Evolutionary conservation across 2,797 vertebrate species (phyloP).

Genomic region (Microctenopoma lineatum): DNA sequence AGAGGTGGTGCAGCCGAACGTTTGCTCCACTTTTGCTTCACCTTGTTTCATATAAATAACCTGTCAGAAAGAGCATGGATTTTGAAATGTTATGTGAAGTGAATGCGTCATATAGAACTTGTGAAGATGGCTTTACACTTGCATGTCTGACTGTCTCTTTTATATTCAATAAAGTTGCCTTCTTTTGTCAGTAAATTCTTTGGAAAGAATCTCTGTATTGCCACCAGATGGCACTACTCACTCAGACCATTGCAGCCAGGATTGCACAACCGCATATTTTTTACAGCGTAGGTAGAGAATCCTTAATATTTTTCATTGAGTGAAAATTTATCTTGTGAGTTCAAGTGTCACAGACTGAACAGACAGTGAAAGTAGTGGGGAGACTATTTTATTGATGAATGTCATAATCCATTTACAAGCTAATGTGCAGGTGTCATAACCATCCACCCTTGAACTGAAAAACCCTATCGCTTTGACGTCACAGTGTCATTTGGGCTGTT

Average conservation of each 20-base stretch:
- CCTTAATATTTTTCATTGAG: neutral
- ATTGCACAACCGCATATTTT: no score
- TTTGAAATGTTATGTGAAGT: neutral
- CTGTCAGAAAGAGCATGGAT: neutral
- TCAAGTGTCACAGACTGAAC: neutral
- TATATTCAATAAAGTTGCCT: constrained; percentile 55
- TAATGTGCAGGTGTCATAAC: constrained; percentile 41
- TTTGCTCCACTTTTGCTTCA: neutral
- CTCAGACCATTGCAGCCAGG: neutral
- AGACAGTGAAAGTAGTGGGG: neutral
- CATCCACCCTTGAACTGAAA: constrained; percentile 59
- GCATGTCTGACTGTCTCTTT: neutral
- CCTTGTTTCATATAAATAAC: neutral
- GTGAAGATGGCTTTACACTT: neutral
- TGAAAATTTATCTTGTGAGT: neutral
- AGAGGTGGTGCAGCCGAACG: neutral
- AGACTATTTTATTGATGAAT: constrained; percentile 5
- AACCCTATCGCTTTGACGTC: constrained; percentile 42
- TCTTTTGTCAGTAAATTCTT: constrained; percentile 17
- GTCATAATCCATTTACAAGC: constrained; percentile 41
- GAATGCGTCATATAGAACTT: neutral
- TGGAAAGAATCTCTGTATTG: neutral
- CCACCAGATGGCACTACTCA: constrained; percentile 42
- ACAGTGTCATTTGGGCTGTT: constrained; percentile 14
- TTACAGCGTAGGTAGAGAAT: neutral